Conservation (phyloP, 2,113 vertebrate species). For the Megaleporinus macrocephalus region DNA sequence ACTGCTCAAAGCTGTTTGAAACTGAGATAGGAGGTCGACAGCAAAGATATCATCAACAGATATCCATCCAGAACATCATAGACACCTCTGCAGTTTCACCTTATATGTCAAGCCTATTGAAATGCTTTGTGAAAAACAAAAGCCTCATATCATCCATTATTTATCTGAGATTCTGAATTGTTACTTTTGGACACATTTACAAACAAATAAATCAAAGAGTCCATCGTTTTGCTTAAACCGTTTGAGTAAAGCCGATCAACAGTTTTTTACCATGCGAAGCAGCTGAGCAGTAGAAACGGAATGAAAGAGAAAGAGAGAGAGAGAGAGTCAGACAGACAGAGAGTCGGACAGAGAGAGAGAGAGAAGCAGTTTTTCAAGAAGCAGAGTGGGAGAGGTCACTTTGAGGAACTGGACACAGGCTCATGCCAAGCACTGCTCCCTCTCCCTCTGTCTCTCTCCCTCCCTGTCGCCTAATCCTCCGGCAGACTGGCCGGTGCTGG, state of each 20-base stretch:
- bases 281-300: constrained; percentile 48
- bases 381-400: constrained; percentile 77
- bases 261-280: not conserved
- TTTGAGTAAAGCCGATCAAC: not conserved
- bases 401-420: constrained; percentile 80
- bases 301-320: too few species aligned
- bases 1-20: not conserved
- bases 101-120: not conserved
- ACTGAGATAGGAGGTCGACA: not conserved
- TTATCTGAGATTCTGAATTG: not conserved
- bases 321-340: constrained; percentile 58
- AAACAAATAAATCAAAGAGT: not conserved
- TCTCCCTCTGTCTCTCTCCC: constrained; percentile 61
- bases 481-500: constrained; percentile 69
- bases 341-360: constrained; percentile 51
- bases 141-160: not conserved
- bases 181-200: not conserved
- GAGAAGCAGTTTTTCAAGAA: constrained; percentile 61
- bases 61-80: not conserved
- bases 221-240: not conserved
- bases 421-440: constrained; percentile 78
- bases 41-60: not conserved
- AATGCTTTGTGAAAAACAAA: not conserved
- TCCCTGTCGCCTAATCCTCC: constrained; percentile 75
- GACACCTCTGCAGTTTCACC: not conserved